Evolutionary conservation across 2,113 vertebrate genomes (phyloP).

Genomic region (Condylura cristata): DNA sequence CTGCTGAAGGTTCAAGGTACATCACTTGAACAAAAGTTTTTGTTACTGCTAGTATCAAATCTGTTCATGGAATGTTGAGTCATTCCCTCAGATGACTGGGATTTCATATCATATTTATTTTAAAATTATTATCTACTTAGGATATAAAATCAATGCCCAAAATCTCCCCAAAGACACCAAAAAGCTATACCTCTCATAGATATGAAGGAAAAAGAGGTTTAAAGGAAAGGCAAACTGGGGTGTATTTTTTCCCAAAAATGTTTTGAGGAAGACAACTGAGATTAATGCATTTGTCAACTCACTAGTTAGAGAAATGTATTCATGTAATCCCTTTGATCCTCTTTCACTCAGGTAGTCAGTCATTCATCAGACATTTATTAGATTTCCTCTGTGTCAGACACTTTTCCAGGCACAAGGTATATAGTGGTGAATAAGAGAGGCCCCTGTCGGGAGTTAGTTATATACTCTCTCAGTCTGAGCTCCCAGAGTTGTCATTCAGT

Average conservation of each 20-base stretch:
- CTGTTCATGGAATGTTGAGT: background rate
- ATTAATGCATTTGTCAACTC: background rate
- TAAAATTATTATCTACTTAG: background rate
- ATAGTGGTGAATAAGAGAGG: background rate
- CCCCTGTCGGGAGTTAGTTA: background rate
- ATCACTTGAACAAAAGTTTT: background rate
- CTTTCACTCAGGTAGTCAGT: background rate
- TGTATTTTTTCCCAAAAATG: background rate
- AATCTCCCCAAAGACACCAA: background rate
- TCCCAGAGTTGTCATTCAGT: background rate
- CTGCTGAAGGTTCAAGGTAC: background rate
- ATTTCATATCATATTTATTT: background rate
- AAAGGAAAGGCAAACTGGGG: background rate
- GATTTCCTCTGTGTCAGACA: background rate
- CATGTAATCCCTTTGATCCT: background rate
- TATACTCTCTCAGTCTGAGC: background rate
- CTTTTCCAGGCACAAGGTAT: background rate
- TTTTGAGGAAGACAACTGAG: background rate
- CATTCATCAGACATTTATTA: background rate
- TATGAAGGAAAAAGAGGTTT: accelerated
- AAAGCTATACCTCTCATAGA: background rate
- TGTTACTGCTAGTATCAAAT: background rate
- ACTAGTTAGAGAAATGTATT: background rate
- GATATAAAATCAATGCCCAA: background rate
- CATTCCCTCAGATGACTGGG: background rate